Base-by-base conservation (phyloP, 2,113 vertebrate genomes). In the Perccottus glenii region DNA sequence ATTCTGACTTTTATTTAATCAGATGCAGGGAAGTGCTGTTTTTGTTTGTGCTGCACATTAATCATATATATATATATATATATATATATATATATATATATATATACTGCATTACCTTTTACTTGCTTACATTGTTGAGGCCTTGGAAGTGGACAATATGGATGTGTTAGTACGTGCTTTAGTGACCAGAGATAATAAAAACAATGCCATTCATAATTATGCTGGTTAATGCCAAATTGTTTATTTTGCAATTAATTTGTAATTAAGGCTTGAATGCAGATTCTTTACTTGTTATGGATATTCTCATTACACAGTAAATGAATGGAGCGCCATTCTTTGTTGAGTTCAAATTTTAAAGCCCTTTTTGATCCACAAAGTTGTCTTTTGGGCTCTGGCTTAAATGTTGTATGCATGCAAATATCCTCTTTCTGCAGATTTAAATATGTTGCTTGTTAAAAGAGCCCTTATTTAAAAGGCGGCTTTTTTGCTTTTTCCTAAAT, bases 341-440 rank as follows among this genome's bases (percentile, higher is more conserved):
- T 33, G 5, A 55, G 33, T 12, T 55, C 52, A 55, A 14, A 38
- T 14, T 38, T 38, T 55, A 9, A 8, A 15, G 14, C 9, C 19
- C 50, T 12, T 52, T 40, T 33, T 52, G 27, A 52, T 55, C 52
- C 32, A 38, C 32, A 38, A n/a, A 55, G 52, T 36, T 55, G 33
- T 38, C 19, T 55, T 55, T n/a, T 12, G 33, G 52, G 12, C 14
- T 55, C 14, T 11, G 9, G 27, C 33, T 53, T 36, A 35, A 55
- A 9, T 15, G 52, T 36, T 55, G 4, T 4, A 7, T 8, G 51
- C 32, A 53, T 55, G n/a, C 52, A 55, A 33, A n/a, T 36, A 38
- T 11, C 12, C 11, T 14, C 51, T 35, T 7, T 53, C 11, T 35
- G 51, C 33, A 32, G 33, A 53, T 53, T 38, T 38, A 4, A 38